These are phyloP conservation scores for Elephas maximus DNA, from an alignment of 2,113 vertebrate genomes.

Conservation along the genomic window DNA sequence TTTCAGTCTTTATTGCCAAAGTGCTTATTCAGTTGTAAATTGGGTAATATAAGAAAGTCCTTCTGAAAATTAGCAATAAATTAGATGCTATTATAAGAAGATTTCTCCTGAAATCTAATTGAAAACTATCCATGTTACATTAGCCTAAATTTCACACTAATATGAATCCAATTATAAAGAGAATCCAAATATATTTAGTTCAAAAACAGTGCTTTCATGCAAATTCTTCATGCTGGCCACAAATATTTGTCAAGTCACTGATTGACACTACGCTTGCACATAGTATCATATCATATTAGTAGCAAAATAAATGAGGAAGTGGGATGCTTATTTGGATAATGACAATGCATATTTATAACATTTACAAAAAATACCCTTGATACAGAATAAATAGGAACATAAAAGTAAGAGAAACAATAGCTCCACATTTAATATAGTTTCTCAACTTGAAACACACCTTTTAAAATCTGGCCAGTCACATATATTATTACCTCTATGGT, in stretches of 20 bases:
- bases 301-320: background rate
- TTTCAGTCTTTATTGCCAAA: background rate
- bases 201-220: background rate
- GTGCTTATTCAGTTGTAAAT: background rate
- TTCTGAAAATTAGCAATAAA: constrained; percentile 30
- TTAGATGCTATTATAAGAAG: background rate
- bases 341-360: background rate
- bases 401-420: background rate
- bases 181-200: background rate
- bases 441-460: background rate
- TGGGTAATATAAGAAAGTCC: background rate
- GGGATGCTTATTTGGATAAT: background rate
- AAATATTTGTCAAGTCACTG: background rate
- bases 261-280: background rate
- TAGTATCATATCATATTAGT: background rate
- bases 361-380: background rate
- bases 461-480: background rate
- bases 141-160: constrained; percentile 10
- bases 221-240: background rate
- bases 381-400: background rate
- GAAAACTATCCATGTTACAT: background rate
- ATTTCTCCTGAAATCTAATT: constrained; percentile 20
- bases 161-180: constrained; percentile 41
- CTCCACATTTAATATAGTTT: background rate
- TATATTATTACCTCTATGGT: background rate